Conservation (phyloP, 2,797 vertebrate species). For the Champsocephalus gunnari region DNA sequence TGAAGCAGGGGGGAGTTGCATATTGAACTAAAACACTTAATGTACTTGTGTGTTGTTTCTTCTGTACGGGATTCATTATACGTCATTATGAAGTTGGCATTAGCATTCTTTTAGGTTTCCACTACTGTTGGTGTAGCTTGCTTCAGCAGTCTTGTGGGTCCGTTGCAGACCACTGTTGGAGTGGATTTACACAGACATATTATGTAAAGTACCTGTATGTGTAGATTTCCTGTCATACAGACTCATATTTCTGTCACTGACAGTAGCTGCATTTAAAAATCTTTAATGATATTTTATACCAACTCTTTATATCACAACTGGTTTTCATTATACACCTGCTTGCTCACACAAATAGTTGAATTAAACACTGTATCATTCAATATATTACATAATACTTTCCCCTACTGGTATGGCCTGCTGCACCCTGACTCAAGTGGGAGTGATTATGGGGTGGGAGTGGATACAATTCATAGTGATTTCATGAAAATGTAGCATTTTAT, state of each 20-base stretch:
- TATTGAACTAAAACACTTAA: constrained; percentile 2
- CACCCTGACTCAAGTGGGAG: not conserved
- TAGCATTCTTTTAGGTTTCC: constrained; percentile 13
- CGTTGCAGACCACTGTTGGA: not conserved
- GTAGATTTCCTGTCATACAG: not conserved
- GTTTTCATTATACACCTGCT: too few species aligned
- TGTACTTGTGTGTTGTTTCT: not conserved
- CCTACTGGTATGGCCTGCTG: not conserved
- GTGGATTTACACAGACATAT: too few species aligned
- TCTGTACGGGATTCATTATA: constrained; percentile 11
- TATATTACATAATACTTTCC: not conserved
- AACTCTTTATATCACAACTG: too few species aligned
- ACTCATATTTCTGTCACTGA: not conserved
- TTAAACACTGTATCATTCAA: not conserved
- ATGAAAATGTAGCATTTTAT: not conserved
- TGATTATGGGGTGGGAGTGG: not conserved
- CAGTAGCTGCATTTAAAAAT: not conserved
- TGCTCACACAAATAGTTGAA: too few species aligned
- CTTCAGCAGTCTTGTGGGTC: not conserved
- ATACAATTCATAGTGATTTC: not conserved
- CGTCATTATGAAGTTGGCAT: constrained; percentile 4
- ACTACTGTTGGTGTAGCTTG: not conserved
- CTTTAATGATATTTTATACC: not conserved
- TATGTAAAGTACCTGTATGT: not conserved
- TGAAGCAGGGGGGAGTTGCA: not conserved